Base-by-base conservation (phyloP, 2,113 vertebrate species). In the Cyphomyrus discorhynchus region DNA sequence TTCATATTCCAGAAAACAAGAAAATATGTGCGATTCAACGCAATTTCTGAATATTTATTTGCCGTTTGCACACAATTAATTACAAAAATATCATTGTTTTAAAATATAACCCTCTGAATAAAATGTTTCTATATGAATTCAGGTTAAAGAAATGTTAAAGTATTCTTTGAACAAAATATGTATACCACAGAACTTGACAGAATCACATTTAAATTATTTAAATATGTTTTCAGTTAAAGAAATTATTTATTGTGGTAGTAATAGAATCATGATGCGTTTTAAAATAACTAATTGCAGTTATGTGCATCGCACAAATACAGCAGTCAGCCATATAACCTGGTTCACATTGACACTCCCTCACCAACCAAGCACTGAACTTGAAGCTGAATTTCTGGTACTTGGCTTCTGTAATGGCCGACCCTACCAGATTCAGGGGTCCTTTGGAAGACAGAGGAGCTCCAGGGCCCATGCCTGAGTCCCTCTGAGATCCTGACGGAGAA, bases 351-450 rank as follows among this genome's bases (percentile, higher is more conserved):
- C 24, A 17, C 21, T 8, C 3, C 58, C 39, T 15, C 45, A n/a
- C 13, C 4, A 9, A 3, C 7, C 15, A 56, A 27, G 50, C 47
- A 53, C 11, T 89, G 15, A 47, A 53, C 13, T 7, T n/a, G 74
- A 31, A 24, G 35, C 17, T 45, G 15, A 87, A 19, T 35, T 27
- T 42, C 31, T 39, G 47, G 19, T 46, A 5, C 24, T 47, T 53
- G n/a, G 13, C 47, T 9, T 42, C 27, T 15, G 52, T 21, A 24
- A 11, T 47, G 49, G 11, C 39, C 35, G 92, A 88, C 94, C 95
- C 91, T 93, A 99, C 98, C 98, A 10, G 98, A 97, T 93, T 99
- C 98, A 0, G 98, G 98, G 10, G 98, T 99, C 94, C 98, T 96
- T 50, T 99, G 98, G 92, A 98, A 99, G 91, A 99, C 96, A 0